Base-by-base conservation (phyloP, 2,113 vertebrate genomes). In the Martes martes region DNA sequence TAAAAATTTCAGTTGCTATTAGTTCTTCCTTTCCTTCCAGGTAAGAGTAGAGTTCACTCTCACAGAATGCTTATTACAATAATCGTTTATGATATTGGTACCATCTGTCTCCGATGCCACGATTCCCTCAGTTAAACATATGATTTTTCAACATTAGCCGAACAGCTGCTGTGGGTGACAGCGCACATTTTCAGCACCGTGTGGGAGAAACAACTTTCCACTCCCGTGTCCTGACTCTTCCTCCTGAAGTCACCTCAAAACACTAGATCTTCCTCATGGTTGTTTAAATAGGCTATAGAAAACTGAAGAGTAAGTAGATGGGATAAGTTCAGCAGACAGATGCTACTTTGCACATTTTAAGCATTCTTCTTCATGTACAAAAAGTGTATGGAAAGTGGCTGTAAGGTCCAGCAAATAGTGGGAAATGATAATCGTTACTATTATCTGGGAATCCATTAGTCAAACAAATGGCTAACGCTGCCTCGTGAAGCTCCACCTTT, bases 91-190 rank as follows among this genome's bases (percentile, higher is more conserved):
- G 97, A 98, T 98, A 97, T 89, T 83, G 98, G 98, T 95, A 94
- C 98, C 98, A 98, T 98, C 98, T 98, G 98, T 97, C 98, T 98
- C 98, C 96, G 98, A 98, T 90, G 92, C 91, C 97, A 95, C 88
- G 81, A 59, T 96, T 95, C 95, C 97, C 96, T 98, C 97, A 96
- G 95, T 89, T 98, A 98, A 98, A 97, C 97, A 95, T 91, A 85
- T 47, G 96, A 97, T 97, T 98, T 98, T 97, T 98, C 89, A 98
- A 31, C 92, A 81, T 97, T 93, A 98, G 95, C 87, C 89, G 93
- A 97, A 93, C 98, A 98, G 98, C 98, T 98, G 98, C 97, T 94
- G 19, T 0, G 88, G 92, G 94, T 94, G 95, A 98, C 63, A 69
- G 57, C 4, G 19, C 52, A 89, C 57, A 33, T 71, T 47, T 0